Evolutionary conservation across 2,113 vertebrate genomes (phyloP), one percentile per base, ranked within the genome.

Genomic region (Xiphophorus maculatus): DNA sequence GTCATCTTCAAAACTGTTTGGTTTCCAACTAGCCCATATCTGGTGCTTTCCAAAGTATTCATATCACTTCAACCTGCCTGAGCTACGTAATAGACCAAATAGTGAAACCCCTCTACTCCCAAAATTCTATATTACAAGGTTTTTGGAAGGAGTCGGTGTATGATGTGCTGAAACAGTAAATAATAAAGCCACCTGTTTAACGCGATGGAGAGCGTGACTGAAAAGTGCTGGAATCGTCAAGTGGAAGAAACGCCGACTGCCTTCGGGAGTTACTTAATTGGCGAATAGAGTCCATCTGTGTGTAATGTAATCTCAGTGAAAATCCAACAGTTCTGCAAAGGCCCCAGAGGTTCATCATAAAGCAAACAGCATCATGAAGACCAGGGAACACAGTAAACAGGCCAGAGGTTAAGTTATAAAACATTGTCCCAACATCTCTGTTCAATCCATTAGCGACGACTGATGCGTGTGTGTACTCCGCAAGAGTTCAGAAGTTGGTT

Each of bases 1-100:
- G 66, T 68, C 8, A 80, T 70, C 35, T 65, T 75, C 67, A 44
- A 37, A 81, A 72, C 54, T 14, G 37, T 32, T 63, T 68, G 54
- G 29, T 42, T 69, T 4, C 1, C 64, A 22, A 79, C 68, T 66
- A 64, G 76, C 70, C 73, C 75, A 70, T 73, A 64, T 68, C 28
- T 69, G 60, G 76, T 19, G 44, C 5, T 48, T 48, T 48, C 40
- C 40, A 15, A 42, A 42, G 13, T 4, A 42, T 42, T 13, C 17
- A 6, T 14, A 48, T 3, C 14, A 17, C 4, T 44, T 15, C 3
- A 17, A 44, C 17, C 17, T 48, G 4, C 17, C 44, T n/a, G 51
- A 58, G 25, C 51, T 17, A 7, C 8, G 5, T 51, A 10, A 58
- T 58, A 58, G 51, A 58, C 51, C 51, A 58, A 3, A n/a, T 8